Evolutionary conservation across 2,113 vertebrate species (phyloP).

Genomic region (pig (Sus scrofa)): T2T-Sscrofa CM000812.6:248665501-248666000

Average conservation of each 20-base stretch:
- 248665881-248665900: neutral
- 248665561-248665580: neutral
- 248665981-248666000: too few relatives aligned
- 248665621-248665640: neutral
- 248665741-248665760: neutral
- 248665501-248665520: neutral
- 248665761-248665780: neutral
- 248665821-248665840: neutral
- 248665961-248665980: neutral
- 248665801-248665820: too few relatives aligned
- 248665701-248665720: neutral
- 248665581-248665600: neutral
- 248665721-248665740: neutral
- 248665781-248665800: neutral
- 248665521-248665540: neutral
- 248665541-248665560: neutral
- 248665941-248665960: neutral
- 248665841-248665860: neutral
- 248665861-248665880: neutral
- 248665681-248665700: neutral
- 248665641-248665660: neutral
- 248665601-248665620: neutral
- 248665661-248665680: neutral
- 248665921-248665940: neutral
- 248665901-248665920: neutral